A percentile compares a stretch with the other conserved stretches of the same genome.
phyloP scores from a whole-genome alignment of 2,888 invertebrate species.

The Clivina fossor region DNA sequence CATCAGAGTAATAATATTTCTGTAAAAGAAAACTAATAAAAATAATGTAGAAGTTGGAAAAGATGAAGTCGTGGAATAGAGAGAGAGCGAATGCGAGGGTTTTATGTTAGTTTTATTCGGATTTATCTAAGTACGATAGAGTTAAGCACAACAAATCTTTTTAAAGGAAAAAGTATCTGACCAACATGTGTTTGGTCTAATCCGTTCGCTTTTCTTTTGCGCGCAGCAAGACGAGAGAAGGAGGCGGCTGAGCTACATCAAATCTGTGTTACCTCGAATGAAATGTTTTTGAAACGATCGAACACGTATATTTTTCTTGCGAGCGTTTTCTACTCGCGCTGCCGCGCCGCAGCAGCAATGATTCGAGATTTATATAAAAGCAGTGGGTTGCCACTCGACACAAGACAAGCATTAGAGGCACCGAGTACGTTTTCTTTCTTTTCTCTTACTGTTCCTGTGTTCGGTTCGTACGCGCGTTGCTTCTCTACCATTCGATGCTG shows the following conservation, averaged over 20 bases:
- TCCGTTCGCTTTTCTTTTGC: slow-evolving; percentile 15
- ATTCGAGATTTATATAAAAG: slow-evolving; percentile 33
- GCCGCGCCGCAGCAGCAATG: slow-evolving; percentile 25
- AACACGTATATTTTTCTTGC: slow-evolving; percentile 32
- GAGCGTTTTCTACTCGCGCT: slow-evolving; percentile 1
- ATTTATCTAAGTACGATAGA: no score
- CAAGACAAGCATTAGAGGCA: slow-evolving; percentile 27
- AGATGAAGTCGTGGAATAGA: no score
- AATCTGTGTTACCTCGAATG: slow-evolving; percentile 24
- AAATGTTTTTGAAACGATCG: slow-evolving; percentile 30
- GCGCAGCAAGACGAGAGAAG: slow-evolving; percentile 1
- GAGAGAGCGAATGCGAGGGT: no score
- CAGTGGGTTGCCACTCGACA: slow-evolving; percentile 25
- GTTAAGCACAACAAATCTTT: slow-evolving; percentile 6
- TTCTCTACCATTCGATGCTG: neutral
- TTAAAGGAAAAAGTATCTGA: slow-evolving; percentile 9
- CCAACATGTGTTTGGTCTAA: slow-evolving; percentile 19
- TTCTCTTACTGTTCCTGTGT: neutral
- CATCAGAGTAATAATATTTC: no score
- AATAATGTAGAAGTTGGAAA: no score
- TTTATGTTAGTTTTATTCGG: no score
- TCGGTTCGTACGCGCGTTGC: neutral
- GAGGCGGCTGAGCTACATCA: slow-evolving; percentile 18
- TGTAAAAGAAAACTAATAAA: no score
- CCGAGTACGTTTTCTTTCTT: neutral